A percentile compares a stretch with the other conserved stretches of the same genome.
phyloP scores from a whole-genome alignment of 2,113 vertebrate species.

The Lichenostomus cassidix region DNA sequence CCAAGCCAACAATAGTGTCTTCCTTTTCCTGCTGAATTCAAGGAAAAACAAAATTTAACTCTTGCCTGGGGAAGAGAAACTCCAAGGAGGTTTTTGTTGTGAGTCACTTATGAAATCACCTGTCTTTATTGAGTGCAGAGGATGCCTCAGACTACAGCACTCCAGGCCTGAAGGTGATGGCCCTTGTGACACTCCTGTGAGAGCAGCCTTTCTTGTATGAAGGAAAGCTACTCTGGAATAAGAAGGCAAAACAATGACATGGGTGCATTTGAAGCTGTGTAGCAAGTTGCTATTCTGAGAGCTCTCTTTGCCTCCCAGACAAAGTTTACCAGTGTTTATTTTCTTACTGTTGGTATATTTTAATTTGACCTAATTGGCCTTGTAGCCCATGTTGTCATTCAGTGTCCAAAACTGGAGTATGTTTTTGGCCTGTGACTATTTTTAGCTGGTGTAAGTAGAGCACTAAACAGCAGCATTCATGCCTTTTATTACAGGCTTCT shows the following conservation, averaged over 20 bases:
- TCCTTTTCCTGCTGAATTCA: neutral
- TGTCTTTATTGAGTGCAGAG: neutral
- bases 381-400: neutral
- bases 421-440: neutral
- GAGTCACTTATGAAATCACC: neutral
- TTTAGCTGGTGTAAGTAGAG: neutral
- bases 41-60: neutral
- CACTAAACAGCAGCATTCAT: neutral
- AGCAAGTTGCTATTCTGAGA: neutral
- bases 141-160: neutral
- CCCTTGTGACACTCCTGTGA: neutral
- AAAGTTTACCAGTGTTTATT: neutral
- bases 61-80: neutral
- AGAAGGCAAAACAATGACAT: neutral
- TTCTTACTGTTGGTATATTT: neutral
- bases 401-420: neutral
- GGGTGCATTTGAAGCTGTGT: neutral
- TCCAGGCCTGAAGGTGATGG: neutral
- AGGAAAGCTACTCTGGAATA: neutral
- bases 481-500: neutral
- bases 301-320: neutral
- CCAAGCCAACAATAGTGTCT: neutral
- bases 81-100: neutral
- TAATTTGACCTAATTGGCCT: neutral
- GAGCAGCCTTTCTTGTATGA: neutral